Evolutionary conservation across 2,888 invertebrate species (phyloP).

Genomic region (Lordiphosa andalusiaca): DNA sequence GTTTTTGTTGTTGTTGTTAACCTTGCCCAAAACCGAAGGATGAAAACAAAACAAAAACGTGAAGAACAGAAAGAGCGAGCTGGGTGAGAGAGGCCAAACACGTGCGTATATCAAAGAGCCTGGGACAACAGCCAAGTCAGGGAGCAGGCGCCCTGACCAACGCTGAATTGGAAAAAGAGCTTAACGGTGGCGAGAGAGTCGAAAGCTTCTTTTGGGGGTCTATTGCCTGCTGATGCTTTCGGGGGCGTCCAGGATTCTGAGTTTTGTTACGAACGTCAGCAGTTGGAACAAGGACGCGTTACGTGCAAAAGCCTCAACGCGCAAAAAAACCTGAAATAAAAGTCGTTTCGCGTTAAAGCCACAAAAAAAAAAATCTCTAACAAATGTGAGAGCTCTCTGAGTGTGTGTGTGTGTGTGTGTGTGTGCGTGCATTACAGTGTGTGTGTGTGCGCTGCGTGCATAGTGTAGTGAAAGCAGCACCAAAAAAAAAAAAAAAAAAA

Average conservation of each 20-base stretch:
- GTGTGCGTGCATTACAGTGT: conserved; percentile 7
- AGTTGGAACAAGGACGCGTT: conserved; percentile 80
- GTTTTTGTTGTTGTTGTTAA: conserved; percentile 49
- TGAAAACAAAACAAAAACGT: conserved; percentile 67
- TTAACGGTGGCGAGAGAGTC: conserved; percentile 7
- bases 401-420: conserved; percentile 16
- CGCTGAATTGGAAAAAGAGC: conserved; percentile 60
- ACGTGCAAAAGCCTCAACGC: conserved; percentile 68
- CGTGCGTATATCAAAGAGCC: conserved; percentile 24
- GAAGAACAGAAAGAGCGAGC: conserved; percentile 30
- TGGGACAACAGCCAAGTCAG: conserved; percentile 28
- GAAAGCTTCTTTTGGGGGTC: conserved; percentile 43
- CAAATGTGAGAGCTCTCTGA: conserved; percentile 7
- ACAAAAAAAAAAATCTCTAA: conserved; percentile 22
- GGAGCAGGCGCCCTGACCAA: conserved; percentile 33
- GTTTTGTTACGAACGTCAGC: conserved; percentile 64
- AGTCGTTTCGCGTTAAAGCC: conserved; percentile 20
- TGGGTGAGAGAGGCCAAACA: conserved; percentile 8
- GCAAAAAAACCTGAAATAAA: conserved; percentile 29
- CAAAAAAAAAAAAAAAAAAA: conserved; percentile 15
- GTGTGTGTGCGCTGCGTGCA: neutral
- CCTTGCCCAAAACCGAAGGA: conserved; percentile 55
- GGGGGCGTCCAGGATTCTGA: conserved; percentile 77
- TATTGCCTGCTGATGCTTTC: conserved; percentile 28
- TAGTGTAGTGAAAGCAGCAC: conserved; percentile 13